Conservation (phyloP, 1,140 invertebrate genomes). For the Asbolus verrucosus region DNA sequence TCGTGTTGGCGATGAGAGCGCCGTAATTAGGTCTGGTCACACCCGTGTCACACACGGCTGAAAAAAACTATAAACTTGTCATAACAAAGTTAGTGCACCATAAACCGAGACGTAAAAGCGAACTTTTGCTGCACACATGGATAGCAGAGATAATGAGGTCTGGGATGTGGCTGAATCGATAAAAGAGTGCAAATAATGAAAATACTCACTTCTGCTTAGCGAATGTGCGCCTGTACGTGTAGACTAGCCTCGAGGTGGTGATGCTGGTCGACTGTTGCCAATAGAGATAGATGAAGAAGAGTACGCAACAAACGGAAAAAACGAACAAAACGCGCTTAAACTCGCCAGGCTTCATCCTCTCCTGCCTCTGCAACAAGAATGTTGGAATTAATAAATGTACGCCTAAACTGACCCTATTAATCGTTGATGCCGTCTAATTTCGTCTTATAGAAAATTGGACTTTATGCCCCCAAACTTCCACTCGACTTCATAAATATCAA, state of each 20-base stretch:
- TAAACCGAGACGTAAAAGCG: too few species aligned
- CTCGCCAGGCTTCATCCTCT: constrained; percentile 63
- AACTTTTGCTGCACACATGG: too few species aligned
- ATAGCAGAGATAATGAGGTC: too few species aligned
- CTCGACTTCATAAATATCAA: constrained; percentile 22
- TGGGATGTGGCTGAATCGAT: too few species aligned
- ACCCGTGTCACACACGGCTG: too few species aligned
- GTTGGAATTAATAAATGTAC: constrained; percentile 8
- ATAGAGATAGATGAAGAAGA: constrained; percentile 69
- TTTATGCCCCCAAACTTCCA: constrained; percentile 8
- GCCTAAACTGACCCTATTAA: constrained; percentile 29
- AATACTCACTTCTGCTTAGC: constrained; percentile 51
- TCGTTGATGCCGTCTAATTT: constrained; percentile 5
- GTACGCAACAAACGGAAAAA: constrained; percentile 67
- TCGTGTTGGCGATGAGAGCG: too few species aligned
- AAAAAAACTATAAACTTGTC: too few species aligned
- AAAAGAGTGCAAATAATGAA: too few species aligned
- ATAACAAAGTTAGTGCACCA: too few species aligned
- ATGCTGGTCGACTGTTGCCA: constrained; percentile 58
- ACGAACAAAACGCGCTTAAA: constrained; percentile 68
- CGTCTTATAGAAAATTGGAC: constrained; percentile 22
- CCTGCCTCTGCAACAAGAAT: constrained; percentile 58
- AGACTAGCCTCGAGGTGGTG: constrained; percentile 32
- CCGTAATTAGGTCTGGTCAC: too few species aligned
- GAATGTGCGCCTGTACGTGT: constrained; percentile 52